Evolutionary conservation across 1,140 invertebrate species (phyloP).

Genomic region (Protaetia brevitarsis): DNA sequence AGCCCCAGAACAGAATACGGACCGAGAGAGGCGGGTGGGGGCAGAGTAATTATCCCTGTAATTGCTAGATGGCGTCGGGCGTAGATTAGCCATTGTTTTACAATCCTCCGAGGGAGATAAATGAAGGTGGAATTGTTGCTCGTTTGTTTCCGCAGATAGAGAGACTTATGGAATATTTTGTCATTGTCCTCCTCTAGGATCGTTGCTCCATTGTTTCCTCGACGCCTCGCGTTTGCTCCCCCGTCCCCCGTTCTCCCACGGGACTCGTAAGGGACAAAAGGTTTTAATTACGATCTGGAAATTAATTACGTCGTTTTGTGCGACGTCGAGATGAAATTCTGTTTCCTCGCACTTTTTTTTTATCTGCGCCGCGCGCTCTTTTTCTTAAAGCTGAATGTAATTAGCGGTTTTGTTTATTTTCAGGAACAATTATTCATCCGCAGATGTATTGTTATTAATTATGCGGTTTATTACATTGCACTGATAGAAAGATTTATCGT

Average conservation of each 20-base stretch:
- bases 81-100: conserved; percentile 42
- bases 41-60: conserved; percentile 37
- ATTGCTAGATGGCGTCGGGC: conserved; percentile 40
- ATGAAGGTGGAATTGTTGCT: conserved; percentile 43
- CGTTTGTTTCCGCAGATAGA: conserved; percentile 42
- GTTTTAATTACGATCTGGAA: conserved; percentile 19
- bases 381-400: neutral
- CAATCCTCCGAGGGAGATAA: conserved; percentile 39
- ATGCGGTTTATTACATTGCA: too few species aligned
- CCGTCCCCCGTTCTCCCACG: neutral
- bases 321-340: neutral
- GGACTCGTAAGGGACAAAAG: conserved; percentile 1
- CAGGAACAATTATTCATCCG: neutral
- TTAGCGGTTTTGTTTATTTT: conserved; percentile 11
- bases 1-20: neutral
- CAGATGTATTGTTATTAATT: conserved; percentile 7
- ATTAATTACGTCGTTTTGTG: conserved; percentile 18
- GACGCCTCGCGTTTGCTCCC: neutral
- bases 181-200: conserved; percentile 22
- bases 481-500: too few species aligned
- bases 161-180: conserved; percentile 38
- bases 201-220: conserved; percentile 9
- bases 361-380: neutral
- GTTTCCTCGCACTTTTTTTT: neutral
- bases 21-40: neutral